Evolutionary conservation across 2,888 invertebrate genomes (phyloP).

Genomic region (Lysandra bellargus): DNA sequence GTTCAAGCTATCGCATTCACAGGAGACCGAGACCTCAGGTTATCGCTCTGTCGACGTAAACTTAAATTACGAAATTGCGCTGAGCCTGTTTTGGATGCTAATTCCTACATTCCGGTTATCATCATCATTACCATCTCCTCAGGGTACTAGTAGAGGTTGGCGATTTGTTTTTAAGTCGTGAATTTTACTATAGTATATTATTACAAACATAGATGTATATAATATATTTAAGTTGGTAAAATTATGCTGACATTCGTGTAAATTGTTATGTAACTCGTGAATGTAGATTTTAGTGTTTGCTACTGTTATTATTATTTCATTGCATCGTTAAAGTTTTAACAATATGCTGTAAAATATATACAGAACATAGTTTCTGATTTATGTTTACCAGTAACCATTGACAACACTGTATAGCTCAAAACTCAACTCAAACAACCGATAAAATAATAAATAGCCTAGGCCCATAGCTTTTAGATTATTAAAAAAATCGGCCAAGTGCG

Average conservation of each 20-base stretch:
- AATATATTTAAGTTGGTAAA: background rate
- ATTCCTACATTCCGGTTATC: background rate
- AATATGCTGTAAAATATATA: background rate
- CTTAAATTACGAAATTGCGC: background rate
- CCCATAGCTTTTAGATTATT: too few species aligned
- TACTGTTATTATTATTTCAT: background rate
- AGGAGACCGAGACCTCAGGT: background rate
- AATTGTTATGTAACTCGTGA: background rate
- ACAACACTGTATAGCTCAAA: too few species aligned
- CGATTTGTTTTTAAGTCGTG: too few species aligned
- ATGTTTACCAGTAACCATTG: too few species aligned
- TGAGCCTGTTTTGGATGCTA: background rate
- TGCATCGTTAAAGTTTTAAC: background rate
- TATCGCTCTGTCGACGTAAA: background rate
- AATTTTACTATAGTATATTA: too few species aligned
- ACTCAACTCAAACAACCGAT: background rate
- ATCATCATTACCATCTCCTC: background rate
- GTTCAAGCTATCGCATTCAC: background rate
- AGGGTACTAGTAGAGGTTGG: too few species aligned
- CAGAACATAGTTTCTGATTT: background rate
- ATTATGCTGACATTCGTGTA: background rate
- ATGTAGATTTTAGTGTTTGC: background rate
- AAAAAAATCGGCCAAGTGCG: too few species aligned
- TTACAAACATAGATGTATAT: too few species aligned
- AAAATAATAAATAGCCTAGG: background rate